Evolutionary conservation across 2,888 invertebrate genomes (phyloP), one percentile per base, ranked within the genome.

Genomic region (Diogma glabrata): DNA sequence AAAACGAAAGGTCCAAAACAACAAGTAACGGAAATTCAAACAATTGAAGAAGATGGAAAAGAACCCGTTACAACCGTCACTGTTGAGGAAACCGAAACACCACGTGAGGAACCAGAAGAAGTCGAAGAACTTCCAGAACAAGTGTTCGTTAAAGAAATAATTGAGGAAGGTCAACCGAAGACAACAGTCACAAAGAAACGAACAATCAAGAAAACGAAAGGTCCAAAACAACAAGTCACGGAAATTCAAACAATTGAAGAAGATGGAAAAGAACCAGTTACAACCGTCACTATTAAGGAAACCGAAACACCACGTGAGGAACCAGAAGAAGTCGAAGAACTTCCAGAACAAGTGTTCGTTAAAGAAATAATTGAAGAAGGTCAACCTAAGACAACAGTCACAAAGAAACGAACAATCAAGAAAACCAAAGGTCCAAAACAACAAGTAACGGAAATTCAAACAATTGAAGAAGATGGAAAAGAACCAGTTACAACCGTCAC

Each of bases 1-100:
- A 67, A 65, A 59, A 61, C 59, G 5, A 65, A 57, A 56, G 70
- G 64, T 46, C 54, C 57, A 45, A 66, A 65, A 59, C 59, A 66
- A 33, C 65, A 71, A 57, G 59, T 66, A 14, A 70, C 67, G 1
- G 63, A 67, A 61, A 67, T 70, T 40, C 57, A 65, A n/a, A 69
- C 68, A 1, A 60, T 67, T 16, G 62, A 63, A 54, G 64, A 69
- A 58, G 70, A 68, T 54, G 67, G 62, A 9, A 62, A 67, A 52
- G 36, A 56, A 53, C 67, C 70, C 0, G 58, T 66, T 1, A 58
- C 52, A 14, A 52, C 53, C 3, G 67, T 66, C 0, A 68, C 66
- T 49, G 56, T 57, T 51, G 49, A 59, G 52, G 57, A 59, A 53
- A 54, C 54, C 19, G 48, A 54, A 19, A 23, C 43, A n/a, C 22